Evolutionary conservation across 2,113 vertebrate species (phyloP), one percentile per base, ranked within the genome.

Genomic region (Tringa solitaria): DNA sequence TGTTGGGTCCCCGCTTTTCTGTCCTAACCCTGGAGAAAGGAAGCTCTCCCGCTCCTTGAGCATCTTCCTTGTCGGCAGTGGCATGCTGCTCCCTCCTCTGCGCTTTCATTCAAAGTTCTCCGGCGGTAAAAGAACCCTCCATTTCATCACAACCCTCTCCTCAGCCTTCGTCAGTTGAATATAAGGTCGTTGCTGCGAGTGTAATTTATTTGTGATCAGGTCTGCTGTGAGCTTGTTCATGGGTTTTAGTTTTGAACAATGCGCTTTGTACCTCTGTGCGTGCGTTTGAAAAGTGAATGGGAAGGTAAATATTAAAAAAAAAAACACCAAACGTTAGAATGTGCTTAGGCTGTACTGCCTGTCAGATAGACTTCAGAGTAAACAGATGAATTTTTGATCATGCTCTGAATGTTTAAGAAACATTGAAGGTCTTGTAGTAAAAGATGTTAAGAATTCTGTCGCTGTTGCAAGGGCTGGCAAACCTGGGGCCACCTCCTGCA

Each of bases 181-280:
- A 0, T 24, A 53, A 77, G 70, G 92, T 88, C 69, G 4, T 57
- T 70, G 45, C 57, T 53, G 22, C 2, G 0, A 48, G 45, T 1
- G 24, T 48, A 0, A 56, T 1, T 0, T 45, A 28, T 43, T 77
- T 82, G 45, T 54, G 12, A 48, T 30, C 33, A 0, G 4, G n/a
- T 12, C 8, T 53, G 43, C 14, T 64, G 46, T 33, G 30, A 43
- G 46, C 41, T 8, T 33, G 32, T 7, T 84, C 45, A 1, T 11
- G 68, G 67, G 0, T 76, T 79, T 65, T 19, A 6, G 51, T 63
- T 95, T 65, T 45, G 15, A 72, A 8, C 14, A 1, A 5, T 82
- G 43, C 12, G 51, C 30, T 37, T 63, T 0, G 0, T 59, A 3
- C 0, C 0, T 6, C 41, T 64, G 33, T 41, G 35, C 2, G 1